A percentile compares a stretch with the other conserved stretches of the same genome.
Evolutionary conservation across 2,888 invertebrate genomes (phyloP).

Genomic region (Leptopilina drosophilae): DNA sequence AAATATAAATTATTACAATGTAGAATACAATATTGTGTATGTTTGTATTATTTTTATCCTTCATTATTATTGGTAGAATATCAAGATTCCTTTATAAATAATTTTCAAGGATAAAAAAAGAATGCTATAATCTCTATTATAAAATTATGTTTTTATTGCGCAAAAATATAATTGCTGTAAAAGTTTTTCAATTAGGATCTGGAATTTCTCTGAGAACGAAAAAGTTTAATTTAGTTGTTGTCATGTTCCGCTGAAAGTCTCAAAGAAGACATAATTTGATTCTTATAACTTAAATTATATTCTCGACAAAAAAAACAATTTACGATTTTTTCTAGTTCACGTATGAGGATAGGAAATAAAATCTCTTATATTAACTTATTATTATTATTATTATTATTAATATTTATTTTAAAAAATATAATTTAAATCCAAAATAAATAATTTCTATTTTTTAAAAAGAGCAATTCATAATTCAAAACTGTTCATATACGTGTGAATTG

Average conservation of each 20-base stretch:
- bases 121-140: neutral
- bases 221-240: constrained; percentile 19
- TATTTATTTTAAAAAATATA: too few relatives aligned
- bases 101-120: neutral
- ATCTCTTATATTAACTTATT: too few relatives aligned
- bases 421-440: too few relatives aligned
- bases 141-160: neutral
- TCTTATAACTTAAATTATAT: constrained; percentile 5
- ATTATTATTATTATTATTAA: too few relatives aligned
- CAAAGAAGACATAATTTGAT: neutral
- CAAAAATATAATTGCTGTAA: constrained; percentile 11
- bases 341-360: too few relatives aligned
- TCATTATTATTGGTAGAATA: neutral
- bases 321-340: too few relatives aligned
- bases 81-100: neutral
- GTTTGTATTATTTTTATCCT: neutral
- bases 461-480: too few relatives aligned
- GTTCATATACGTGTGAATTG: too few relatives aligned
- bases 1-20: neutral
- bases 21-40: neutral
- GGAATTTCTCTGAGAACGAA: neutral
- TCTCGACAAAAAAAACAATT: neutral
- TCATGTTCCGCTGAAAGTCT: neutral
- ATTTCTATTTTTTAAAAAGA: too few relatives aligned
- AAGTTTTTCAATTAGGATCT: constrained; percentile 3